These are phyloP conservation scores for Abrostola triplasia DNA, from an alignment of 2,888 invertebrate genomes.

Conservation along the genomic window DNA sequence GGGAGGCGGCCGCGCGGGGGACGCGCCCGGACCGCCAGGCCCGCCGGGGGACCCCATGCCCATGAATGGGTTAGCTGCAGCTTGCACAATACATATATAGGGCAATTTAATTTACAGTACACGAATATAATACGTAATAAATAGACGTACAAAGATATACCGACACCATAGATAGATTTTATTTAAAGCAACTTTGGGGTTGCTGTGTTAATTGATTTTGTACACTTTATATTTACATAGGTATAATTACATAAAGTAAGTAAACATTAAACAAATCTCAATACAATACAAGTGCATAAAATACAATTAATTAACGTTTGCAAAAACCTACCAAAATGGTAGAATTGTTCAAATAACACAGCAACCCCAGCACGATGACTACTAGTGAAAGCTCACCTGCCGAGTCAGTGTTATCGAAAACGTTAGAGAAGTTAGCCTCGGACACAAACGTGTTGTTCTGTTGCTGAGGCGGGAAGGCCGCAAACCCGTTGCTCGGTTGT, in stretches of 20 bases:
- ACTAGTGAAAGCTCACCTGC: conserved; percentile 86
- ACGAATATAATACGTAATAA: conserved; percentile 35
- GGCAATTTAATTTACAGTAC: conserved; percentile 56
- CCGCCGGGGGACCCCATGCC: conserved; percentile 88
- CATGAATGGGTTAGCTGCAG: conserved; percentile 91
- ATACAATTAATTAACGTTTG: neutral
- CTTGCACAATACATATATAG: conserved; percentile 75
- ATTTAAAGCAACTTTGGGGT: conserved; percentile 52
- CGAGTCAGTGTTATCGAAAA: conserved; percentile 93
- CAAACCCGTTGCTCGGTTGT: conserved; percentile 73
- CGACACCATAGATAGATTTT: conserved; percentile 59
- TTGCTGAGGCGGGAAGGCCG: conserved; percentile 69
- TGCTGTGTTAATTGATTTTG: conserved; percentile 45
- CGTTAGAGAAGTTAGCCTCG: conserved; percentile 95
- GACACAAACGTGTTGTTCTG: conserved; percentile 91
- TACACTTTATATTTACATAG: neutral
- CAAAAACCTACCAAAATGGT: conserved; percentile 25
- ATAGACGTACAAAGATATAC: conserved; percentile 32
- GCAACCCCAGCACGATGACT: conserved; percentile 59
- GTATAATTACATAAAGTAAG: no score
- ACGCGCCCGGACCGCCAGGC: conserved; percentile 73
- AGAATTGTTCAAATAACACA: conserved; percentile 38
- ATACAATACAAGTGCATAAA: neutral
- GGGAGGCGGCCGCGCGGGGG: conserved; percentile 87
- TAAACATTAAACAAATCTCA: no score